A percentile compares a stretch with the other conserved stretches of the same genome.
Conservation (phyloP, 1,140 invertebrate species). For the Cataglyphis hispanica region DNA sequence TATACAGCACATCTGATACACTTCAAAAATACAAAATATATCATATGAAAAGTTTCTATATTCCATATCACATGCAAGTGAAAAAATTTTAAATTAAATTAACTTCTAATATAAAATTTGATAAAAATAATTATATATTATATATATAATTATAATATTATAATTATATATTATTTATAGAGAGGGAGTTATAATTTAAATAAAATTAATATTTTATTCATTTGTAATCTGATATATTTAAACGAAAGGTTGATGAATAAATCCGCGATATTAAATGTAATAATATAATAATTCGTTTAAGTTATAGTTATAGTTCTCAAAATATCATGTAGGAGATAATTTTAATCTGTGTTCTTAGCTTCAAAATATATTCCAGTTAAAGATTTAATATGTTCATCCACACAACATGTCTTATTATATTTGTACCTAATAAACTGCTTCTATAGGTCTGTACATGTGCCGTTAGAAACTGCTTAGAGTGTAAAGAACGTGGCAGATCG, state of each 20-base stretch:
- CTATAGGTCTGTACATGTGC: conserved; percentile 98
- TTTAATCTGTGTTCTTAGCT: conserved; percentile 28
- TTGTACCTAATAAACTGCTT: conserved; percentile 84
- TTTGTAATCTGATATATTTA: not conserved
- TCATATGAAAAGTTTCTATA: not conserved
- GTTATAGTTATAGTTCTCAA: conserved; percentile 52
- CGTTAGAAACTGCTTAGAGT: conserved; percentile 99
- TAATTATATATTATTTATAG: not conserved
- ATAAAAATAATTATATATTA: conserved; percentile 11
- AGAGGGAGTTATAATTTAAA: conserved; percentile 14
- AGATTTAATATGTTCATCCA: conserved; percentile 54
- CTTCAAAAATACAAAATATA: conserved; percentile 18
- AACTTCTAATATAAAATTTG: not conserved
- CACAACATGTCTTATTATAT: conserved; percentile 77
- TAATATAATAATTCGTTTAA: conserved; percentile 42
- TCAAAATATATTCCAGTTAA: conserved; percentile 53
- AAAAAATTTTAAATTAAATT: not conserved
- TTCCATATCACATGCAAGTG: not conserved
- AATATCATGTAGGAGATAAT: conserved; percentile 55
- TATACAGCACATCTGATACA: conserved; percentile 30
- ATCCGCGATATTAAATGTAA: not conserved
- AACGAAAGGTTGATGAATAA: not conserved
- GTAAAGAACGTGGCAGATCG: conserved; percentile 95
- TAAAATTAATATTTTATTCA: not conserved
- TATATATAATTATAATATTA: no score